Conservation (phyloP, 2,888 invertebrate species). For the Listrodromus nycthemerus region DNA sequence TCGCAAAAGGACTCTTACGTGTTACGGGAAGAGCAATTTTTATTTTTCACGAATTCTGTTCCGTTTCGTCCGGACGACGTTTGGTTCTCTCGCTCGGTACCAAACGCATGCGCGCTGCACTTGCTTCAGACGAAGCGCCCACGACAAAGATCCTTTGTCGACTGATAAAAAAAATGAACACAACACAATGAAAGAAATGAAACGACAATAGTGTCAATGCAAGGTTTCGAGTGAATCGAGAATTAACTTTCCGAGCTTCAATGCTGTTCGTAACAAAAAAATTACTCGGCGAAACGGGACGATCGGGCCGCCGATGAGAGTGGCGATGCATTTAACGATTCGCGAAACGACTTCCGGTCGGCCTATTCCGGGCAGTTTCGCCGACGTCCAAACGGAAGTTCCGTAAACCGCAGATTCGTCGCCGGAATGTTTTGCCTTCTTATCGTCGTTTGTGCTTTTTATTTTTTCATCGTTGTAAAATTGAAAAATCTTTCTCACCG, state of each 20-base stretch:
- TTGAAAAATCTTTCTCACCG: too few relatives aligned
- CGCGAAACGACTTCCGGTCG: background rate
- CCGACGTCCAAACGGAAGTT: conserved; percentile 22
- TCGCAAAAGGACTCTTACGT: too few relatives aligned
- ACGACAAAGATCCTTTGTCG: conserved; percentile 31
- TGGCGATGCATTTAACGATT: background rate
- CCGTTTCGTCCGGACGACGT: background rate
- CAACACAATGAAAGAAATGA: background rate
- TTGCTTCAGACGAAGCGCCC: background rate
- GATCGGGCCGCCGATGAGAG: background rate
- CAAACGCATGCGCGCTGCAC: conserved; percentile 46
- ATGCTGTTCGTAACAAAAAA: background rate
- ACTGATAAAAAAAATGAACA: background rate
- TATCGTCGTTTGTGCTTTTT: conserved; percentile 17
- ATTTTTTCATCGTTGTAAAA: background rate
- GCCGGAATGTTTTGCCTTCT: background rate
- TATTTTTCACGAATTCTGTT: conserved; percentile 5
- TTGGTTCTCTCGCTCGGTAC: background rate
- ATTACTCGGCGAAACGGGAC: background rate
- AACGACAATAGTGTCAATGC: background rate
- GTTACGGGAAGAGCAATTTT: too few relatives aligned
- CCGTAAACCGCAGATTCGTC: conserved; percentile 18
- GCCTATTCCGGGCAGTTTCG: background rate
- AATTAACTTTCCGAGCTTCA: background rate
- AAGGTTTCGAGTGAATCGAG: background rate